phyloP scores from a whole-genome alignment of 2,113 vertebrate species.

The Otolemur garnettii region DNA sequence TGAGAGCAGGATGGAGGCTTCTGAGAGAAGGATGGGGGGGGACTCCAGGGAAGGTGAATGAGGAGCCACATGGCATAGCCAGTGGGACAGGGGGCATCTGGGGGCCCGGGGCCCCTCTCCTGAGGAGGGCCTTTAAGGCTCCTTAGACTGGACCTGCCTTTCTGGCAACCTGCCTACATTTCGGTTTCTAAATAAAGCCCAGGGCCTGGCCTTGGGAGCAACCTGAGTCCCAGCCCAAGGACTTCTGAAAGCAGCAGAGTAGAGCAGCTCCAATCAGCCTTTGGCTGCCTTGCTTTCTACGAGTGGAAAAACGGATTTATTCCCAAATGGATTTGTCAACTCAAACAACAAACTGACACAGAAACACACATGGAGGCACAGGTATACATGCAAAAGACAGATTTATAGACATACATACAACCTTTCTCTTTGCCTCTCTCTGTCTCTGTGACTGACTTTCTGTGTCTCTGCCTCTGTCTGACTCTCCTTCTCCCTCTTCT shows the following conservation, averaged over 20 bases:
- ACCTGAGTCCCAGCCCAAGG: slow-evolving; percentile 61
- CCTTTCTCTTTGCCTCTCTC: not conserved
- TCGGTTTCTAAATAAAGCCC: slow-evolving; percentile 69
- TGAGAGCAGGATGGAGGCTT: not conserved
- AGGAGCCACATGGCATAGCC: not conserved
- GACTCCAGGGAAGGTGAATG: not conserved
- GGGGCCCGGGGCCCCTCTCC: not conserved
- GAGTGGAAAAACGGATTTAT: slow-evolving; percentile 83
- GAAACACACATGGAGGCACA: slow-evolving; percentile 58
- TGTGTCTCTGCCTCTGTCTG: not conserved
- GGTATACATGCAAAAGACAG: slow-evolving; percentile 58
- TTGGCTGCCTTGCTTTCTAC: slow-evolving; percentile 80
- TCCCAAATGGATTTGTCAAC: slow-evolving; percentile 78
- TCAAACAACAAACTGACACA: slow-evolving; percentile 81
- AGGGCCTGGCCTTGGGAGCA: slow-evolving; percentile 61
- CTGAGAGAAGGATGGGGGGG: not conserved
- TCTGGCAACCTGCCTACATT: slow-evolving; percentile 69
- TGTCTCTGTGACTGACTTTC: not conserved
- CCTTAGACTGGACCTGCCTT: slow-evolving; percentile 13
- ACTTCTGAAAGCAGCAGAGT: slow-evolving; percentile 69
- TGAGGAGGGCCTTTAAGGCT: slow-evolving; percentile 51
- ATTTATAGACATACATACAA: not conserved
- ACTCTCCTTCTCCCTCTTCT: not conserved
- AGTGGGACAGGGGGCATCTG: not conserved
- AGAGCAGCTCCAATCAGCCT: slow-evolving; percentile 71